Evolutionary conservation across 2,797 vertebrate species (phyloP).

Genomic region (Scomberomorus guttatus): DNA sequence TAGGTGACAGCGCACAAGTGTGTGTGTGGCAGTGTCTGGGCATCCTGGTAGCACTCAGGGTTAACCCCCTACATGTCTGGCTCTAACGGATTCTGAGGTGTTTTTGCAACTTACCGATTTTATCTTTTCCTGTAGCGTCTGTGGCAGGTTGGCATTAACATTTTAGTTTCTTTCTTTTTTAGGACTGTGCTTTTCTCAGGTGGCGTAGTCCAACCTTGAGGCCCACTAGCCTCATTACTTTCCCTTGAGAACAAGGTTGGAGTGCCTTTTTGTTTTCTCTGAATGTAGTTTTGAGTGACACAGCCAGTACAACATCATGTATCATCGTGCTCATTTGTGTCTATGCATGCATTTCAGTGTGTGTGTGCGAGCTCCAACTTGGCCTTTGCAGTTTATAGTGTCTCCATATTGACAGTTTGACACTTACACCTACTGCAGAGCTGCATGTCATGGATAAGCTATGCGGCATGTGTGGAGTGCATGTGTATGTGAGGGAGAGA

Average conservation of each 20-base stretch:
- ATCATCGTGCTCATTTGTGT: not conserved
- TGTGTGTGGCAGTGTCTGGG: too few relatives aligned
- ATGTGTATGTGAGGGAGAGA: not conserved
- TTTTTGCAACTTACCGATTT: too few relatives aligned
- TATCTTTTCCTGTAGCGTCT: too few relatives aligned
- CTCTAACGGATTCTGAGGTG: too few relatives aligned
- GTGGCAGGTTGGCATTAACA: too few relatives aligned
- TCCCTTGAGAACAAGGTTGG: not conserved
- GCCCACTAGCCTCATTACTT: too few relatives aligned
- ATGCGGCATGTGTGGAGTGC: conserved; percentile 26
- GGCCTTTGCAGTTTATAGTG: conserved; percentile 48
- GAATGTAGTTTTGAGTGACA: conserved; percentile 8
- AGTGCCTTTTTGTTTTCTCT: conserved; percentile 2
- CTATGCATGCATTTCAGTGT: not conserved
- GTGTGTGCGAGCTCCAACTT: conserved; percentile 28
- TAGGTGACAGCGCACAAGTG: too few relatives aligned
- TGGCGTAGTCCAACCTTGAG: too few relatives aligned
- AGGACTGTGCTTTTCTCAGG: too few relatives aligned
- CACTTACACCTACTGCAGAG: conserved; percentile 44
- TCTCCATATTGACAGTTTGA: conserved; percentile 62
- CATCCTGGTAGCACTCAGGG: too few relatives aligned
- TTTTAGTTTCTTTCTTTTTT: too few relatives aligned
- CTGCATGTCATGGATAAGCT: conserved; percentile 1
- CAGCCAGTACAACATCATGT: not conserved
- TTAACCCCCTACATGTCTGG: too few relatives aligned